phyloP scores from a whole-genome alignment of 1,140 invertebrate genomes.

The Melitaea cinxia region DNA sequence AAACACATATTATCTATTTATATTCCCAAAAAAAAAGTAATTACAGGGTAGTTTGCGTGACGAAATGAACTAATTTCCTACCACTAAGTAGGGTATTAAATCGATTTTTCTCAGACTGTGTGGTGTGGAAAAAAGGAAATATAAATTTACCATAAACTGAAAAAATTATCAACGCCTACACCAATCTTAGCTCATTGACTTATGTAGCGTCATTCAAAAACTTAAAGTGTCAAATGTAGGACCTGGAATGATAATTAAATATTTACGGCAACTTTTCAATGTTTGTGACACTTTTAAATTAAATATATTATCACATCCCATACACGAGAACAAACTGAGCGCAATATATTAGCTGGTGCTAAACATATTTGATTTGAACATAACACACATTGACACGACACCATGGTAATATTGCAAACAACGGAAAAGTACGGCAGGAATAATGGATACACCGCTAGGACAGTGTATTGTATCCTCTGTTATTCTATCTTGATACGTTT shows the following conservation, averaged over 20 bases:
- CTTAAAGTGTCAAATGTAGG: neutral
- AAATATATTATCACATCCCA: conserved; percentile 21
- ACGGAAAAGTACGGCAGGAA: conserved; percentile 70
- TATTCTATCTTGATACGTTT: too few relatives aligned
- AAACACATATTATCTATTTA: too few relatives aligned
- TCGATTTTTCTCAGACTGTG: neutral
- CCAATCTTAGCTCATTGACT: neutral
- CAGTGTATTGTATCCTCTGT: too few relatives aligned
- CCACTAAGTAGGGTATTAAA: too few relatives aligned
- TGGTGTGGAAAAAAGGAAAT: neutral
- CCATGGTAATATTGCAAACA: conserved; percentile 58
- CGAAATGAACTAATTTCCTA: too few relatives aligned
- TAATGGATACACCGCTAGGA: conserved; percentile 1
- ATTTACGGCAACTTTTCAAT: neutral
- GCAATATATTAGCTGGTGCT: conserved; percentile 67
- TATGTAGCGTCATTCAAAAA: neutral
- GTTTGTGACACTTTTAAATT: conserved; percentile 5
- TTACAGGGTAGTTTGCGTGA: too few relatives aligned
- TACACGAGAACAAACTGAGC: conserved; percentile 47
- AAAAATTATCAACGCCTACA: neutral
- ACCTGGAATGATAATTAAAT: neutral
- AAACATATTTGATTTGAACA: conserved; percentile 72
- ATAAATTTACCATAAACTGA: neutral
- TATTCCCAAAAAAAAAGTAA: too few relatives aligned
- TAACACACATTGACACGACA: conserved; percentile 52